A percentile compares a stretch with the other conserved stretches of the same genome.
These are phyloP conservation scores for Sebastes dallii DNA, from an alignment of 2,797 vertebrate genomes.

Conservation along the genomic window DNA sequence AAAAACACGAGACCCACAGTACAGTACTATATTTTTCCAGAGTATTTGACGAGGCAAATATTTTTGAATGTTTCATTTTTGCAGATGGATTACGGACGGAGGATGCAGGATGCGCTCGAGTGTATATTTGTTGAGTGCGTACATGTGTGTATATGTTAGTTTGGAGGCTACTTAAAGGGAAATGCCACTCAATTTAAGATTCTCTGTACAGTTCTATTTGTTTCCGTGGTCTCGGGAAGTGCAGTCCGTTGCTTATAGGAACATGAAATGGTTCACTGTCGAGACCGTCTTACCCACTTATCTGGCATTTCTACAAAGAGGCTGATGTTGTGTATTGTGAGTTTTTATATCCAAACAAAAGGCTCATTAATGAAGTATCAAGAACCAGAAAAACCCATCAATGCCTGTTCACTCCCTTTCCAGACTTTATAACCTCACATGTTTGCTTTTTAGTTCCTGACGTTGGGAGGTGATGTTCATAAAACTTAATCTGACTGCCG, in stretches of 20 bases:
- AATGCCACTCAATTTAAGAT: conserved; percentile 60
- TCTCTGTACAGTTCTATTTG: conserved; percentile 41
- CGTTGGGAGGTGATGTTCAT: conserved; percentile 29
- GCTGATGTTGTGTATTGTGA: conserved; percentile 19
- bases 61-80: conserved; percentile 48
- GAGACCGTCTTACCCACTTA: conserved; percentile 21
- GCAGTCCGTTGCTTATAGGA: conserved; percentile 24
- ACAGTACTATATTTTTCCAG: conserved; percentile 63
- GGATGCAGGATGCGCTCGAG: conserved; percentile 46
- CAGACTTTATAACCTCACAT: conserved; percentile 12
- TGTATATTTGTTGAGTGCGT: conserved; percentile 54
- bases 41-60: conserved; percentile 46
- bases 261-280: conserved; percentile 8
- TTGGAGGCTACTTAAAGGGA: conserved; percentile 72
- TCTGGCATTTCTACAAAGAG: not conserved
- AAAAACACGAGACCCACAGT: conserved; percentile 18
- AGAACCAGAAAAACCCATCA: not conserved
- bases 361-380: not conserved
- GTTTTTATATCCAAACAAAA: conserved; percentile 25
- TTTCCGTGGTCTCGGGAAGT: conserved; percentile 43
- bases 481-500: conserved; percentile 32
- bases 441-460: conserved; percentile 24
- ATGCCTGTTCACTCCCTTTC: conserved; percentile 34
- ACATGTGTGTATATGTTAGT: conserved; percentile 54
- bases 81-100: conserved; percentile 37